These are phyloP conservation scores for Sceloporus undulatus DNA, from an alignment of 2,113 vertebrate species.

Conservation along the genomic window DNA sequence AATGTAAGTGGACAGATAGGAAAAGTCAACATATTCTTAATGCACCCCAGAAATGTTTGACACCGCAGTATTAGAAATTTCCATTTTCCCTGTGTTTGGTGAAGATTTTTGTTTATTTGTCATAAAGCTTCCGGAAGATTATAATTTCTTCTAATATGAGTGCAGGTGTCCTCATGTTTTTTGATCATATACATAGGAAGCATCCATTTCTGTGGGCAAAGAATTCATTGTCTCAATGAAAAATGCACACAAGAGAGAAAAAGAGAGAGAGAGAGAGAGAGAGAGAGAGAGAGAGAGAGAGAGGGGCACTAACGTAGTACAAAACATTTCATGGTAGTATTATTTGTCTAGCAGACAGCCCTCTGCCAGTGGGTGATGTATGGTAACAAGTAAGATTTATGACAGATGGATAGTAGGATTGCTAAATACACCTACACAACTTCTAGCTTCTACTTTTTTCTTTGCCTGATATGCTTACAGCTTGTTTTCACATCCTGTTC, in stretches of 20 bases:
- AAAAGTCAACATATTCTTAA: constrained; percentile 60
- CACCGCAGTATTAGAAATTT: constrained; percentile 58
- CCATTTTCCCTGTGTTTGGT: constrained; percentile 49
- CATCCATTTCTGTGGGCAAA: not conserved
- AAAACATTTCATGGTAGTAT: constrained; percentile 72
- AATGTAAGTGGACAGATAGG: constrained; percentile 70
- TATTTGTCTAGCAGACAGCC: constrained; percentile 68
- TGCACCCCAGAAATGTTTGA: constrained; percentile 63
- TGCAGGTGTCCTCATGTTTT: constrained; percentile 48
- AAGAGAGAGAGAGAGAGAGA: too few relatives aligned
- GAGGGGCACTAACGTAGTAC: constrained; percentile 59
- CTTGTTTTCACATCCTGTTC: constrained; percentile 35
- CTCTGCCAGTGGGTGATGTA: constrained; percentile 75
- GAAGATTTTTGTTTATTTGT: constrained; percentile 44
- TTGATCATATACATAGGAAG: constrained; percentile 45
- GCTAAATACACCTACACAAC: constrained; percentile 73
- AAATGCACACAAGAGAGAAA: constrained; percentile 4
- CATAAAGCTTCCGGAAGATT: constrained; percentile 50
- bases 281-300: not conserved
- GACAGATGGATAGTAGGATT: constrained; percentile 78
- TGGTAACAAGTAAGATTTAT: constrained; percentile 73
- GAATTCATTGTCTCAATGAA: constrained; percentile 60
- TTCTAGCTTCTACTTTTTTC: constrained; percentile 65
- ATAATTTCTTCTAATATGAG: constrained; percentile 38
- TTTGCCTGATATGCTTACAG: constrained; percentile 12